Conservation (phyloP, 2,797 vertebrate species). For the Remorina albescens region DNA sequence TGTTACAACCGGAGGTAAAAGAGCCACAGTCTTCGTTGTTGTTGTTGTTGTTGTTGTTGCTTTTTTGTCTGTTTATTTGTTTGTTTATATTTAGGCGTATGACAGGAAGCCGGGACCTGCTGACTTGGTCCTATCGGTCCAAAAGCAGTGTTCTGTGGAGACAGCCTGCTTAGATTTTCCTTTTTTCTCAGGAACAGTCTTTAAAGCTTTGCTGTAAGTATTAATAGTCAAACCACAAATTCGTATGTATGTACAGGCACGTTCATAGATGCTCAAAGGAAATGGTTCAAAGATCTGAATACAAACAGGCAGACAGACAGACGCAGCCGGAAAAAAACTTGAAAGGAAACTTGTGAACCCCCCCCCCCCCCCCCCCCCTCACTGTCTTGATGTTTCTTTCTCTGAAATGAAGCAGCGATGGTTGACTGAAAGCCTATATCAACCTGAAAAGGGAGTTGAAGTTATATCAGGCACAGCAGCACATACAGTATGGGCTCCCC, state of each 20-base stretch:
- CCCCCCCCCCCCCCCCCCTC: slow-evolving; percentile 2
- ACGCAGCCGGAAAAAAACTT: slow-evolving; percentile 27
- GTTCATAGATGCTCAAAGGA: slow-evolving; percentile 49
- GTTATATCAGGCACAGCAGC: slow-evolving; percentile 24
- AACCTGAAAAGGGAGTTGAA: slow-evolving; percentile 24
- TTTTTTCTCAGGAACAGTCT: slow-evolving; percentile 31
- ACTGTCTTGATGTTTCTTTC: slow-evolving; percentile 12
- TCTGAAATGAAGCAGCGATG: not conserved
- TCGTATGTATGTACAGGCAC: slow-evolving; percentile 13
- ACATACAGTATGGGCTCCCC: not conserved
- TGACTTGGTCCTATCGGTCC: slow-evolving; percentile 50
- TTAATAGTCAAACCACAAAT: slow-evolving; percentile 38
- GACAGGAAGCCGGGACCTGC: slow-evolving; percentile 44
- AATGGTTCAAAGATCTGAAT: slow-evolving; percentile 16
- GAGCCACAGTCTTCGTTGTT: no score
- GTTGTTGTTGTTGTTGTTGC: no score
- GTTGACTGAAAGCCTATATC: not conserved
- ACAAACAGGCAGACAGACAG: slow-evolving; percentile 14
- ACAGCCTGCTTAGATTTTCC: slow-evolving; percentile 27
- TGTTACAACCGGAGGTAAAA: slow-evolving; percentile 14
- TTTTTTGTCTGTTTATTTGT: slow-evolving; percentile 32
- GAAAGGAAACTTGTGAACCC: slow-evolving; percentile 28
- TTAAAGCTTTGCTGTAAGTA: slow-evolving; percentile 41
- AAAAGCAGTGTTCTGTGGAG: slow-evolving; percentile 36
- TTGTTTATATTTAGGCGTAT: slow-evolving; percentile 18